Evolutionary conservation across 2,797 vertebrate genomes (phyloP).

Genomic region (Pseudocheirus occidentalis): DNA sequence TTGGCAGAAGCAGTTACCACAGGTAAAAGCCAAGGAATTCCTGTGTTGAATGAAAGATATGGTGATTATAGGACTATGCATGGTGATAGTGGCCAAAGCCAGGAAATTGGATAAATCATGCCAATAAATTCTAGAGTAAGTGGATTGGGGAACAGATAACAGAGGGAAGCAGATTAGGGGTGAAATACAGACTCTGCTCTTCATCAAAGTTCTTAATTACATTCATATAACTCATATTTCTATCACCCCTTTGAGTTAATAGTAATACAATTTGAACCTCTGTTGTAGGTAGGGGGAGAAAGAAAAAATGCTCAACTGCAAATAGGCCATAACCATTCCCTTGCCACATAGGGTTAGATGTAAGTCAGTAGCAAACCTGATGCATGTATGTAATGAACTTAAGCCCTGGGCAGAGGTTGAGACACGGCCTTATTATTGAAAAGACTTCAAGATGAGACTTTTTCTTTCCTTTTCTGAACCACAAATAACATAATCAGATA

Average conservation of each 20-base stretch:
- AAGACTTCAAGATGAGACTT: neutral
- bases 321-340: neutral
- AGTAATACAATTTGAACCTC: neutral
- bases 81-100: neutral
- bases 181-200: neutral
- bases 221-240: neutral
- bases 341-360: neutral
- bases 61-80: neutral
- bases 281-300: neutral
- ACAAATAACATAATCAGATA: neutral
- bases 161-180: neutral
- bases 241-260: neutral
- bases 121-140: neutral
- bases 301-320: neutral
- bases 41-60: neutral
- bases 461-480: neutral
- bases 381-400: neutral
- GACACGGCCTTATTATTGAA: neutral
- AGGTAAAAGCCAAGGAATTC: neutral
- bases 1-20: neutral
- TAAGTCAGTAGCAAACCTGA: neutral
- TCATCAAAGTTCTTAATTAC: neutral
- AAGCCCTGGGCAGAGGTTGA: neutral
- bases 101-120: neutral
- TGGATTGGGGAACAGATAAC: neutral